Percentiles rank a stretch among this genome's conserved stretches.
These are phyloP conservation scores for Saccostrea cuccullata DNA, from an alignment of 1,140 invertebrate species.

Conservation along the genomic window DNA sequence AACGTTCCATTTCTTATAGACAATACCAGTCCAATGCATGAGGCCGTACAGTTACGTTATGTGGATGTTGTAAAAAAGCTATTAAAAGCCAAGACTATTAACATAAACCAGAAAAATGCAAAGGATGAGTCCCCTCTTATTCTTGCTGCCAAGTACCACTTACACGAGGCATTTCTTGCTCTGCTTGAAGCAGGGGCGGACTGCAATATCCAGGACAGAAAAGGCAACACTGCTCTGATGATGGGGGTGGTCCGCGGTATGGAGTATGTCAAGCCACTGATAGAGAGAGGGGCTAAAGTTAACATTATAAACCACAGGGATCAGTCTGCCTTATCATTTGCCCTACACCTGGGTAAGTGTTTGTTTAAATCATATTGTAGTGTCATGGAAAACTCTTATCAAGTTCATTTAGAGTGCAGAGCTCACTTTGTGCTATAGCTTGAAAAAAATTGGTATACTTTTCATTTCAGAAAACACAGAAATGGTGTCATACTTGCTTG, in stretches of 20 bases:
- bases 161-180: constrained; percentile 45
- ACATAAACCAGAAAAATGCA: constrained; percentile 57
- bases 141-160: constrained; percentile 51
- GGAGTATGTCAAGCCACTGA: constrained; percentile 56
- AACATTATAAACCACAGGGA: constrained; percentile 57
- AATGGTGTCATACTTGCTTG: constrained; percentile 61
- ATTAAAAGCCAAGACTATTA: constrained; percentile 49
- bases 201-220: constrained; percentile 42
- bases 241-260: constrained; percentile 57
- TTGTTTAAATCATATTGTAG: neutral
- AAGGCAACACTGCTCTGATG: constrained; percentile 58
- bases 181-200: constrained; percentile 56
- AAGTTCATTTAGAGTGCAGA: too few species aligned
- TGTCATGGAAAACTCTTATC: too few species aligned
- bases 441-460: constrained; percentile 6
- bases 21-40: constrained; percentile 52
- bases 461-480: constrained; percentile 58
- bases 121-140: constrained; percentile 56
- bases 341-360: constrained; percentile 66
- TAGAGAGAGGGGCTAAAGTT: constrained; percentile 62
- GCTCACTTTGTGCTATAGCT: too few species aligned
- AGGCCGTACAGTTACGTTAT: constrained; percentile 60
- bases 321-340: constrained; percentile 67
- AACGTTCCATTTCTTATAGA: constrained; percentile 52
- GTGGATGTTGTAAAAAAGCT: constrained; percentile 51